These are phyloP conservation scores for Desoria tigrina DNA, from an alignment of 2,888 invertebrate species.

Conservation along the genomic window DNA sequence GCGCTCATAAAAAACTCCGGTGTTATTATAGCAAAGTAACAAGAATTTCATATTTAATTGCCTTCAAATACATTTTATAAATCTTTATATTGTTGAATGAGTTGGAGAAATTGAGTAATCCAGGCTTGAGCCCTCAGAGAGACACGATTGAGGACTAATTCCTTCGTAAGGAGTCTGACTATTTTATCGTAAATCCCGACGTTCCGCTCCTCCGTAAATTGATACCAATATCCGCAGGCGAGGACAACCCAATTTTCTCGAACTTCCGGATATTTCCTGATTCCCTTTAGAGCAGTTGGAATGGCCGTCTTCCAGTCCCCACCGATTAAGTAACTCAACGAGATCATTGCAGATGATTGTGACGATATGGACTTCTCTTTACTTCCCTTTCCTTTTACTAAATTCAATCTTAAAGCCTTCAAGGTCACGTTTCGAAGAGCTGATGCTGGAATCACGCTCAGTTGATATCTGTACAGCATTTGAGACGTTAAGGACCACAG, in stretches of 20 bases:
- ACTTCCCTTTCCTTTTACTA: constrained; percentile 25
- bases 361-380: constrained; percentile 25
- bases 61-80: no score
- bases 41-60: no score
- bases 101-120: constrained; percentile 21
- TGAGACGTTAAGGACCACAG: constrained; percentile 40
- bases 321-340: constrained; percentile 44
- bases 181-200: constrained; percentile 2
- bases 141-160: constrained; percentile 25
- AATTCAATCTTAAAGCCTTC: constrained; percentile 30
- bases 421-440: constrained; percentile 31
- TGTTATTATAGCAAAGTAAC: no score
- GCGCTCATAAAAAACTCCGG: no score
- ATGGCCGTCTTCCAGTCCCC: constrained; percentile 36
- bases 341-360: constrained; percentile 33
- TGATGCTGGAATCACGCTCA: constrained; percentile 21
- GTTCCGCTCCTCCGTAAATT: constrained; percentile 29
- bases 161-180: constrained; percentile 31
- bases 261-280: constrained; percentile 38
- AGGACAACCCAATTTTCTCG: constrained; percentile 45
- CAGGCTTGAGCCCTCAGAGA: constrained; percentile 21
- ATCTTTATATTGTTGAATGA: neutral
- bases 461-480: constrained; percentile 30
- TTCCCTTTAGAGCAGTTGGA: constrained; percentile 42
- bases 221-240: constrained; percentile 40